Evolutionary conservation across 1,140 invertebrate genomes (phyloP).

Genomic region (Pseudomyrmex cubaensis): DNA sequence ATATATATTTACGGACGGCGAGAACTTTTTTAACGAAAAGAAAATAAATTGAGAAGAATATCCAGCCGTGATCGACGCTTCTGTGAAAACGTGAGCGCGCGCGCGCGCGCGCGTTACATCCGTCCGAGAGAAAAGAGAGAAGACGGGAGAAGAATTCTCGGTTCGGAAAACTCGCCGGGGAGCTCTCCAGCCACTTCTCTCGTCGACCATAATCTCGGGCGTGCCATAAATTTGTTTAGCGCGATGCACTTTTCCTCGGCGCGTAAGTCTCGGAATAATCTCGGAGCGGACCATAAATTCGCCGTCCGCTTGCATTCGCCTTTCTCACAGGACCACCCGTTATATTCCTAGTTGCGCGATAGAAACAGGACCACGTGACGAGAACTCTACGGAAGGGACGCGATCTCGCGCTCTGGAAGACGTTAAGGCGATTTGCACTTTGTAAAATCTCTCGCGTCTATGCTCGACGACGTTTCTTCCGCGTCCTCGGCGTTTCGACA

Average conservation of each 20-base stretch:
- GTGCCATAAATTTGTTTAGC: slow-evolving; percentile 60
- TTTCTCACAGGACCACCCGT: slow-evolving; percentile 42
- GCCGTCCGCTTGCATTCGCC: slow-evolving; percentile 9
- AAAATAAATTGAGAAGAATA: slow-evolving; percentile 30
- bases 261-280: slow-evolving; percentile 60
- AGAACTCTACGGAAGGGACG: neutral
- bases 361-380: slow-evolving; percentile 16
- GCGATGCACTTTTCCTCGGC: slow-evolving; percentile 60
- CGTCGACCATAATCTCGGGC: slow-evolving; percentile 58
- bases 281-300: slow-evolving; percentile 54
- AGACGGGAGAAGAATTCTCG: slow-evolving; percentile 47
- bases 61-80: slow-evolving; percentile 43
- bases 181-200: slow-evolving; percentile 40
- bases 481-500: neutral
- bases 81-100: slow-evolving; percentile 13
- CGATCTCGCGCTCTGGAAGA: neutral
- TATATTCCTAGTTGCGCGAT: slow-evolving; percentile 26
- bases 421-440: slow-evolving; percentile 47
- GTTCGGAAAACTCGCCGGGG: slow-evolving; percentile 43
- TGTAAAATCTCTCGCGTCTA: slow-evolving; percentile 12
- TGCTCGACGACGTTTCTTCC: neutral
- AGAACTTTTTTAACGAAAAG: slow-evolving; percentile 10
- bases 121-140: slow-evolving; percentile 13
- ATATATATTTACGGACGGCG: slow-evolving; percentile 19
- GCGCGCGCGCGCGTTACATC: neutral